Evolutionary conservation across 2,113 vertebrate genomes (phyloP), one percentile per base, ranked within the genome.

Genomic region (Cyprinodon tularosa): DNA sequence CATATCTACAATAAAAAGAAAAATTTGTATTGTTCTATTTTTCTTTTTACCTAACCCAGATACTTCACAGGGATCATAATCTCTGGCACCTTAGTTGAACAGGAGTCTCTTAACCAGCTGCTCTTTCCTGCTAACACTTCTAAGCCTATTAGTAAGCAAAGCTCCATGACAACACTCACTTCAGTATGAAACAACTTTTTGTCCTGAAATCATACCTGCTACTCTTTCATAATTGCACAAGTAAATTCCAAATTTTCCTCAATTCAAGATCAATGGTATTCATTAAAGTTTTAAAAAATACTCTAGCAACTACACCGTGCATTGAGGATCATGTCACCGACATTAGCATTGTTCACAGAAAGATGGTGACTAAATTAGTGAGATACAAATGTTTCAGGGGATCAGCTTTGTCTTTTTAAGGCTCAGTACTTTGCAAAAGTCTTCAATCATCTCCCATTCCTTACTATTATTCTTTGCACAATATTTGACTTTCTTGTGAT

Each of bases 101-200:
- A 37, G 9, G 0, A 62, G 44, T 17, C 72, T 62, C 66, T 82
- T 76, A 48, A 75, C 64, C 74, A 84, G 67, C 47, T 82, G 74
- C 45, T 70, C 29, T 76, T 62, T 36, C 11, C 81, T 68, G 57
- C 13, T 87, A 87, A 80, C 80, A 36, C 74, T 72, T 77, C 71
- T 75, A 47, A 83, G 69, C 68, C 57, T 76, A 20, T 72, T 76
- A 77, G 29, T 20, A 44, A 11, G 39, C 1, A 63, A 37, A 76
- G 39, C 40, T 62, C 17, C 50, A 12, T 1, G 12, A 72, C 50
- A 59, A 65, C 53, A 48, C 72, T 10, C 20, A 64, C 8, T 57
- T 63, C 40, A 76, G 71, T 65, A 72, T 45, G 62, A 48, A 70
- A 66, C 17, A 15, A 22, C 22, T 38, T 59, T 48, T 20, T 39